Evolutionary conservation across 53 echinoderm and acorn worm genomes (phyloP), one percentile per base, ranked within the genome.

Genomic region (Holothuria leucospilota): DNA sequence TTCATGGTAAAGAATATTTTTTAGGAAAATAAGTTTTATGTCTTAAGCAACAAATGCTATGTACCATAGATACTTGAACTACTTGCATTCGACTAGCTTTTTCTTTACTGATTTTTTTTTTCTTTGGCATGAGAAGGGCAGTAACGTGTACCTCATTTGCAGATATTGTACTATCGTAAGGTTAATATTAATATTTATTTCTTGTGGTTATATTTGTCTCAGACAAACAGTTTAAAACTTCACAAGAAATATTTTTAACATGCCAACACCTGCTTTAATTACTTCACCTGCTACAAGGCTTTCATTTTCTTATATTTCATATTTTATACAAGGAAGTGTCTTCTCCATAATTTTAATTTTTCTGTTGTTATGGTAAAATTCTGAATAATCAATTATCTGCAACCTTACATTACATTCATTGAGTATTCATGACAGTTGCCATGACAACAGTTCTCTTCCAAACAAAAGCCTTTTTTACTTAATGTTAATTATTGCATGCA

Each of bases 341-440:
- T 72, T 72, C 68, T 68, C 72, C 46, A 46, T 72, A 72, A 72
- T 39, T 72, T 56, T 56, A 23, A 11, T 72, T 30, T 39, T 72
- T 29, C 46, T 72, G 46, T 72, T 29, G 72, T 20, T 21, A 72
- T 72, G 72, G 46, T 16, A 18, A 72, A 11, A n/a, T 23, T 72
- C 16, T 39, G 40, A 41, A 72, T 72, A 41, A 5, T 40, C 42
- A 38, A 29, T 42, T 39, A 41, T 12, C 46, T 72, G 39, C 46
- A 72, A 12, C 15, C 21, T 30, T 46, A 41, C 20, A 39, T 12
- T 30, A 30, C 18, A 21, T 72, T 72, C 13, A n/a, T 6, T 72
- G 39, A 20, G 21, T 23, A 72, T 72, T 39, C 40, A 42, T 39
- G 40, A 11, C 39, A 6, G 20, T 30, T 72, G 20, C 40, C 21